Conservation (phyloP, 2,797 vertebrate genomes). For the Telmatherina bonti region DNA sequence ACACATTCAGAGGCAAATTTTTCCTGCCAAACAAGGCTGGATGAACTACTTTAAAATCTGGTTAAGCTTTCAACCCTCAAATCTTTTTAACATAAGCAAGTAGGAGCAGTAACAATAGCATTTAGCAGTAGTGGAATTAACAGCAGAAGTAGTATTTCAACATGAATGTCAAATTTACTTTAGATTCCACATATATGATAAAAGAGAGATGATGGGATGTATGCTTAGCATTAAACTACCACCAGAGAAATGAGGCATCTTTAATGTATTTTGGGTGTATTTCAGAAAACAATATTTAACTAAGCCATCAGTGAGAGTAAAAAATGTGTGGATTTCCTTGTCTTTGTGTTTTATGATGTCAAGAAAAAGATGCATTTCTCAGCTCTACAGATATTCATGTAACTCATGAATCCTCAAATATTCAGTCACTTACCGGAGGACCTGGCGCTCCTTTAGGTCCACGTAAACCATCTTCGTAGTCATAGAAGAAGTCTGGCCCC, state of each 20-base stretch:
- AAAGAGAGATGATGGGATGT: slow-evolving; percentile 59
- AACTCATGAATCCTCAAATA: slow-evolving; percentile 34
- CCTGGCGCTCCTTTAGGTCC: slow-evolving; percentile 97
- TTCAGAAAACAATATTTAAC: background rate
- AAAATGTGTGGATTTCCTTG: slow-evolving; percentile 47
- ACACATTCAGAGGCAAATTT: slow-evolving; percentile 3
- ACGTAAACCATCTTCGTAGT: slow-evolving; percentile 84
- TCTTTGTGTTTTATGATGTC: slow-evolving; percentile 40
- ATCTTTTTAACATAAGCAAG: slow-evolving; percentile 32
- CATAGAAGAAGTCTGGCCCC: slow-evolving; percentile 87
- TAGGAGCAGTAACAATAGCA: slow-evolving; percentile 40
- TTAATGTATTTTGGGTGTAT: slow-evolving; percentile 19
- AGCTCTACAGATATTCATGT: slow-evolving; percentile 3
- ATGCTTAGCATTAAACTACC: slow-evolving; percentile 70
- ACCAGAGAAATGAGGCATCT: slow-evolving; percentile 57
- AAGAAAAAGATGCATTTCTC: slow-evolving; percentile 18
- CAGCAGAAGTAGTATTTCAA: slow-evolving; percentile 54
- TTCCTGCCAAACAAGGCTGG: slow-evolving; percentile 28
- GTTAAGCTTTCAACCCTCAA: slow-evolving; percentile 34
- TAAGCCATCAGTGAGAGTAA: slow-evolving; percentile 11
- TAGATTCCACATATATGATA: slow-evolving; percentile 72
- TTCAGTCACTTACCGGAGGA: slow-evolving; percentile 88
- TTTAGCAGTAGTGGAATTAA: background rate
- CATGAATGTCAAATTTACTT: slow-evolving; percentile 56
- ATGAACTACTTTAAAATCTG: slow-evolving; percentile 25